Evolutionary conservation across 2,797 vertebrate species (phyloP).

Genomic region (Novumbra hubbsi): DNA sequence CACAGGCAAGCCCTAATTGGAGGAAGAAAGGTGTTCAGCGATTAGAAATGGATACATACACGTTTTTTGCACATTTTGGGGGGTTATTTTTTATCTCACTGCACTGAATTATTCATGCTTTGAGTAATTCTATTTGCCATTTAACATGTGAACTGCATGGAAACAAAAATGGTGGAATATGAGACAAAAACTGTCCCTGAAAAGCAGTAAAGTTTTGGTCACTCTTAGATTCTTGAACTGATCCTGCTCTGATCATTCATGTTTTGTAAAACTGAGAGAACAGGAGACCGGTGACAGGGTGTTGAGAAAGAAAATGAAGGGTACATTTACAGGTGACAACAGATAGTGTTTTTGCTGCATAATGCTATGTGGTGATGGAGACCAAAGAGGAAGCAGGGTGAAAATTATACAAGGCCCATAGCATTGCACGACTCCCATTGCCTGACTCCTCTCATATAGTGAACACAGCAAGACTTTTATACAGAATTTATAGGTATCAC

Average conservation of each 20-base stretch:
- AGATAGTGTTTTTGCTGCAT: slow-evolving; percentile 73
- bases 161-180: no score
- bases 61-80: no score
- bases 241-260: slow-evolving; percentile 80
- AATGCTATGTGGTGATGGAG: slow-evolving; percentile 69
- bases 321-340: slow-evolving; percentile 69
- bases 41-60: no score
- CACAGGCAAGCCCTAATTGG: slow-evolving; percentile 75
- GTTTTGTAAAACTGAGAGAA: slow-evolving; percentile 75
- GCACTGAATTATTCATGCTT: no score
- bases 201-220: no score
- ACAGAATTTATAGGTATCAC: background rate
- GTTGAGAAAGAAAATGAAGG: background rate
- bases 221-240: slow-evolving; percentile 47
- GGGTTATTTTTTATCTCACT: no score
- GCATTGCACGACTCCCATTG: slow-evolving; percentile 72
- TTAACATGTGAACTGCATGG: no score
- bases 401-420: slow-evolving; percentile 74
- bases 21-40: background rate
- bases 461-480: slow-evolving; percentile 66
- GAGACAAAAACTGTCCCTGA: no score
- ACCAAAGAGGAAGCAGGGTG: slow-evolving; percentile 77
- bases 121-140: no score
- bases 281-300: background rate
- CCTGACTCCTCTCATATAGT: slow-evolving; percentile 69